Base-by-base conservation (phyloP, 2,888 invertebrate genomes). In the Amblyteles armatorius region DNA sequence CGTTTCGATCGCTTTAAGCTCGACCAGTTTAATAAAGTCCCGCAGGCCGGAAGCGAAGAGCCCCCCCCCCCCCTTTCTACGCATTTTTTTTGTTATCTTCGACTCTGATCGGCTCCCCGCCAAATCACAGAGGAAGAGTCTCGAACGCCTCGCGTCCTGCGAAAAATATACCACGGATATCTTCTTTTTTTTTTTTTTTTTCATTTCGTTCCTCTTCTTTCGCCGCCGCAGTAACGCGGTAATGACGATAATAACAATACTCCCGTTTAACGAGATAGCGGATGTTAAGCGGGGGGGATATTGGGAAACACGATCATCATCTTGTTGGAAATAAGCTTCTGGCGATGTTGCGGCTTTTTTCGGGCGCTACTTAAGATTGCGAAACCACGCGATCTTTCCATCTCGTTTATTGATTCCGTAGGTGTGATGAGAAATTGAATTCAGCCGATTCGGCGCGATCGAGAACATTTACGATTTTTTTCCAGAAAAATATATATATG, bases 241-340 rank as follows among this genome's bases (percentile, higher is more conserved):
- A 85, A 85, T 85, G 82, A 85, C 82, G 82, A 76, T 85, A 76
- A 85, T 85, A 77, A 85, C 79, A n/a, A 85, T 85, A 85, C 82
- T 85, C 67, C 82, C 85, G 85, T 85, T 85, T 85, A 85, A 85
- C 85, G 85, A 85, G 76, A 79, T 72, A 65, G 76, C 79, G 57
- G 57, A 71, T 76, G 76, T 68, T 74, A 76, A 57, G 82, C 36
- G 36, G 65, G 26, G 40, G 40, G 40, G 11, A 40, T 40, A 40
- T 40, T 11, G 52, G 73, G 74, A 50, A 78, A 76, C 74, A 85
- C 79, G 82, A 79, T 85, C 50, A 85, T 85, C 85, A 77, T 82
- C 79, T 85, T 44, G 85, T 82, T 79, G 69, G 71, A 85, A 63
- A 67, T 36, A 63, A 65, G 85, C 85, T 85, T 67, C 82, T 67